A percentile compares a stretch with the other conserved stretches of the same genome.
Conservation (phyloP, 1,140 invertebrate species). For the Latrodectus geometricus region DNA sequence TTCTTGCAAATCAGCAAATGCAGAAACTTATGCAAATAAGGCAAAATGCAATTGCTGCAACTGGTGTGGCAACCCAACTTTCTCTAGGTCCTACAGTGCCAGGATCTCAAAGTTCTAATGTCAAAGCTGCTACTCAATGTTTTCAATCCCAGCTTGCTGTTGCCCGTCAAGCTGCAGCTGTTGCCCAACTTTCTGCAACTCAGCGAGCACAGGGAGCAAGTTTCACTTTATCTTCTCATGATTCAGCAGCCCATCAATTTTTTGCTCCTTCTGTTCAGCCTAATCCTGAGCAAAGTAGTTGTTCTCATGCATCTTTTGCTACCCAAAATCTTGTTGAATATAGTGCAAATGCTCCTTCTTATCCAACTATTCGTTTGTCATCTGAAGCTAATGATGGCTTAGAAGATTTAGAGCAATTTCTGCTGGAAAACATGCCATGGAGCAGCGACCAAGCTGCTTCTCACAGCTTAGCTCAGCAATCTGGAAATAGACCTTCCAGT, state of each 20-base stretch:
- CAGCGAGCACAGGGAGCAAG: slow-evolving; percentile 20
- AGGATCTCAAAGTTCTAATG: slow-evolving; percentile 14
- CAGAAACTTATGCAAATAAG: slow-evolving; percentile 50
- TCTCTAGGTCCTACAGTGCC: slow-evolving; percentile 17
- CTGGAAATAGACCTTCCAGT: slow-evolving; percentile 52
- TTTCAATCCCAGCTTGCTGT: slow-evolving; percentile 50
- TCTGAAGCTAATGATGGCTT: slow-evolving; percentile 51
- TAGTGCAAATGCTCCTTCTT: slow-evolving; percentile 18
- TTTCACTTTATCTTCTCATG: slow-evolving; percentile 29
- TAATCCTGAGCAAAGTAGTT: slow-evolving; percentile 36
- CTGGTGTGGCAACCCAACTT: slow-evolving; percentile 26
- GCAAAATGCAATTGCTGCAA: slow-evolving; percentile 41
- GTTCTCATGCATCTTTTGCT: slow-evolving; percentile 31
- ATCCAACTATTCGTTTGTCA: slow-evolving; percentile 36
- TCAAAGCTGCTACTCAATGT: slow-evolving; percentile 49
- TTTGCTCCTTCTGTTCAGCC: slow-evolving; percentile 33
- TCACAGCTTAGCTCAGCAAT: slow-evolving; percentile 36
- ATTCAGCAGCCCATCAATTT: slow-evolving; percentile 40
- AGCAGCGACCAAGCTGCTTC: slow-evolving; percentile 25
- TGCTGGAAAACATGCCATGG: slow-evolving; percentile 57
- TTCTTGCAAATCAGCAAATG: slow-evolving; percentile 51
- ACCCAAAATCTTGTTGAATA: slow-evolving; percentile 42
- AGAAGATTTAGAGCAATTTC: slow-evolving; percentile 58
- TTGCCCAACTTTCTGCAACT: slow-evolving; percentile 12
- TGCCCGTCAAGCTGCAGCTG: slow-evolving; percentile 44